Percentiles rank a stretch among this genome's conserved stretches.
Evolutionary conservation across 2,113 vertebrate species (phyloP).

Genomic region (Takifugu flavidus): DNA sequence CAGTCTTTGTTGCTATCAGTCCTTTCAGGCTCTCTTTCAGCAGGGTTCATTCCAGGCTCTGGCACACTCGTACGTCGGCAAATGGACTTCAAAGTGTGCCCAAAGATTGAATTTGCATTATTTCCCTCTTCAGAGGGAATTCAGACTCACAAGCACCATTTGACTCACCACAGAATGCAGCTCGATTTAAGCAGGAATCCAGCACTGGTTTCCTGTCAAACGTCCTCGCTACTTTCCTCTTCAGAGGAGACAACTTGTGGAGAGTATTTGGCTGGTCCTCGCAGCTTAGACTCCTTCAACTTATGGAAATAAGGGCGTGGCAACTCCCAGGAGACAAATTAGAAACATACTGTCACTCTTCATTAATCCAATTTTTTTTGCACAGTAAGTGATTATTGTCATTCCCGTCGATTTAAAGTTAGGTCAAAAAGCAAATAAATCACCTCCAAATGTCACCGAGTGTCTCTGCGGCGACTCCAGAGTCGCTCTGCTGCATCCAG

Average conservation of each 20-base stretch:
- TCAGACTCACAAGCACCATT: constrained; percentile 43
- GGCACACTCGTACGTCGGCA: constrained; percentile 55
- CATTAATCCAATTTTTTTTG: constrained; percentile 30
- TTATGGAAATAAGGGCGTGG: constrained; percentile 60
- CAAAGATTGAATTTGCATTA: constrained; percentile 64
- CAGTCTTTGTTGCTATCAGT: not conserved
- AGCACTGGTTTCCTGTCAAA: constrained; percentile 60
- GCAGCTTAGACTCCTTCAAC: too few species aligned
- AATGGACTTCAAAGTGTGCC: constrained; percentile 53
- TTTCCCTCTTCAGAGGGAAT: constrained; percentile 50
- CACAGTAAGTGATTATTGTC: constrained; percentile 42
- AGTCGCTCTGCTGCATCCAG: constrained; percentile 22
- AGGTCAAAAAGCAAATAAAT: constrained; percentile 39
- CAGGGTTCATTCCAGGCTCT: constrained; percentile 61
- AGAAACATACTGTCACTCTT: constrained; percentile 40
- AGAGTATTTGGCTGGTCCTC: constrained; percentile 45
- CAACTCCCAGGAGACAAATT: constrained; percentile 49
- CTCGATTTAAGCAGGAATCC: constrained; percentile 49
- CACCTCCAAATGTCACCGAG: constrained; percentile 22
- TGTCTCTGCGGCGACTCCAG: constrained; percentile 1
- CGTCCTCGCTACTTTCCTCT: constrained; percentile 65
- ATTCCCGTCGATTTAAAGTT: constrained; percentile 37
- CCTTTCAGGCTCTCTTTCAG: constrained; percentile 24
- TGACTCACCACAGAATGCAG: constrained; percentile 49
- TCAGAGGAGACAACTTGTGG: constrained; percentile 62